Evolutionary conservation across 2,113 vertebrate genomes (phyloP).

Genomic region (Caranx ignobilis): DNA sequence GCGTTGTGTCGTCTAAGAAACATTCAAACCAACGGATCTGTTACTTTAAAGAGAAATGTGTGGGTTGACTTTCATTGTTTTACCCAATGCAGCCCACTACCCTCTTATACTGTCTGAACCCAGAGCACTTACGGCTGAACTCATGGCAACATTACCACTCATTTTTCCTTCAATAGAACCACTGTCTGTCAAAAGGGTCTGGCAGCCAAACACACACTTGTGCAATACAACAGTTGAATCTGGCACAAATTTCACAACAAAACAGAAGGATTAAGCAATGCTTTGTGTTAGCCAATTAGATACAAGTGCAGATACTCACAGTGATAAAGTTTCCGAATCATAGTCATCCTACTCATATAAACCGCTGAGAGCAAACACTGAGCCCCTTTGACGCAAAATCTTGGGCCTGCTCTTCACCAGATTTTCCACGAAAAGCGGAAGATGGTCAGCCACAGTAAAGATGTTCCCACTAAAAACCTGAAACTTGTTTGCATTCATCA

Average conservation of each 20-base stretch:
- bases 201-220: neutral
- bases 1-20: neutral
- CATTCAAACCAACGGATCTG: slow-evolving; percentile 1
- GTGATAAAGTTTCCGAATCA: no score
- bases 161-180: neutral
- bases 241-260: neutral
- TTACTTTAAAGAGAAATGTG: neutral
- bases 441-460: neutral
- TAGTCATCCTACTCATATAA: no score
- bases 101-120: neutral
- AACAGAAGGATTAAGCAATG: neutral
- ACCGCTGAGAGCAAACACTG: neutral
- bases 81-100: neutral
- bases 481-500: neutral
- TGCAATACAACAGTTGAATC: neutral
- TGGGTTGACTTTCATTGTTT: neutral
- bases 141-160: neutral
- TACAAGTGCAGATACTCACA: neutral
- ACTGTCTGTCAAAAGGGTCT: neutral
- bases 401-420: neutral
- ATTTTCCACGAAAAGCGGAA: neutral
- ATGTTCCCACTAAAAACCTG: neutral
- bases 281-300: neutral
- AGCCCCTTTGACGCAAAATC: neutral
- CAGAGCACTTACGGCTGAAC: neutral